Conservation (phyloP, 2,113 vertebrate genomes). For the Leucosticte australis region DNA sequence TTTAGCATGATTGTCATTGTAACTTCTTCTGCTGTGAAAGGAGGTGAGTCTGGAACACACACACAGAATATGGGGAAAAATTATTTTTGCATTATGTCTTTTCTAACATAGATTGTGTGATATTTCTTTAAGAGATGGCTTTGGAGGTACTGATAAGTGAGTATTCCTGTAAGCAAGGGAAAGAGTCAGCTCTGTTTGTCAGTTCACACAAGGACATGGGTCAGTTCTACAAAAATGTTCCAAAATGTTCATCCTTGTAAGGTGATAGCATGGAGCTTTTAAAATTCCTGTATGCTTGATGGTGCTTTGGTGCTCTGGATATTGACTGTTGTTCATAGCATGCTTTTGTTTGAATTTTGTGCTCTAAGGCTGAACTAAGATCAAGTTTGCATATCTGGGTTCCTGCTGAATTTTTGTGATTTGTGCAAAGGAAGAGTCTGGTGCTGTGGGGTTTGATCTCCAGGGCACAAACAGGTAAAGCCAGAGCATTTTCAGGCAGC, state of each 20-base stretch:
- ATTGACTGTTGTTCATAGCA: rapidly evolving
- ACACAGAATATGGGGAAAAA: not conserved
- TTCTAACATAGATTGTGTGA: not conserved
- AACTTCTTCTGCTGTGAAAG: not conserved
- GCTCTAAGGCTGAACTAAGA: not conserved
- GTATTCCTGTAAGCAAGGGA: not conserved
- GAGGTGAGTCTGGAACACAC: not conserved
- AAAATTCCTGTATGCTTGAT: not conserved
- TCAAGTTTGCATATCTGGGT: not conserved
- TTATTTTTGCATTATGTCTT: not conserved
- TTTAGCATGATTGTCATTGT: not conserved
- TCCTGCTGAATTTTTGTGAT: not conserved
- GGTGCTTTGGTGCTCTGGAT: not conserved
- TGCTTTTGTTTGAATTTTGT: not conserved
- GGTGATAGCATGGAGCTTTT: not conserved
- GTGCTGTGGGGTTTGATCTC: not conserved
- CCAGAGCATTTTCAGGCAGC: not conserved
- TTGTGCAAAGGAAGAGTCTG: not conserved
- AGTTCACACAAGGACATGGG: not conserved
- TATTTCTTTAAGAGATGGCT: not conserved
- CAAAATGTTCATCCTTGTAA: not conserved
- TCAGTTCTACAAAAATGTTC: not conserved
- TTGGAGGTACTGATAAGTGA: not conserved
- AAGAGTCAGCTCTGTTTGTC: not conserved
- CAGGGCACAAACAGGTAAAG: not conserved